A percentile compares a stretch with the other conserved stretches of the same genome.
These are phyloP conservation scores for Saturnia pavonia DNA, from an alignment of 2,888 invertebrate genomes.

Conservation along the genomic window DNA sequence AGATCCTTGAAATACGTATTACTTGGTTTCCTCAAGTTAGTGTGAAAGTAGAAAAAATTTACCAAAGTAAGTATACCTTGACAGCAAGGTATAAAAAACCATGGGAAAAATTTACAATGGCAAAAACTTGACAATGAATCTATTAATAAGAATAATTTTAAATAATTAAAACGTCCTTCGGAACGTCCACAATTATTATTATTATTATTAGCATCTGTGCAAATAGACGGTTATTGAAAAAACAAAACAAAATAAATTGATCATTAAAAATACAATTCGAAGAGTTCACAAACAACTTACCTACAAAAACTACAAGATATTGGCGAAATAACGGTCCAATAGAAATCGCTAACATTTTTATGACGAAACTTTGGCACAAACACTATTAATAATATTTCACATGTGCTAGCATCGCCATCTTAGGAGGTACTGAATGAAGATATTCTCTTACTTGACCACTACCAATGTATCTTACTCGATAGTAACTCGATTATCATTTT, in stretches of 20 bases:
- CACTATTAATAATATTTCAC: constrained; percentile 1
- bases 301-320: constrained; percentile 42
- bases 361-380: neutral
- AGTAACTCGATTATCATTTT: neutral
- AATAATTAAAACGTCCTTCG: no score
- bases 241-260: neutral
- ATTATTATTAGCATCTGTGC: no score
- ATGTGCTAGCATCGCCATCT: constrained; percentile 2
- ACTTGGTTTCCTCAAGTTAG: no score
- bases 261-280: neutral
- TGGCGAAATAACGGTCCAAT: constrained; percentile 39
- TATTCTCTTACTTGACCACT: neutral
- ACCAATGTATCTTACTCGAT: neutral
- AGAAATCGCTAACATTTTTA: constrained; percentile 19
- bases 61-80: no score
- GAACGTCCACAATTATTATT: no score
- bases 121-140: no score
- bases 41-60: no score
- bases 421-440: neutral
- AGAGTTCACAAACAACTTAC: constrained; percentile 29
- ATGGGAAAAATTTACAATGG: no score
- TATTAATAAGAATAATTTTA: no score
- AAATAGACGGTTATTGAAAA: no score
- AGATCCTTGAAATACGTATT: no score
- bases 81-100: no score